phyloP scores from a whole-genome alignment of 2,888 invertebrate species.

The Callyntrura sp. region DNA sequence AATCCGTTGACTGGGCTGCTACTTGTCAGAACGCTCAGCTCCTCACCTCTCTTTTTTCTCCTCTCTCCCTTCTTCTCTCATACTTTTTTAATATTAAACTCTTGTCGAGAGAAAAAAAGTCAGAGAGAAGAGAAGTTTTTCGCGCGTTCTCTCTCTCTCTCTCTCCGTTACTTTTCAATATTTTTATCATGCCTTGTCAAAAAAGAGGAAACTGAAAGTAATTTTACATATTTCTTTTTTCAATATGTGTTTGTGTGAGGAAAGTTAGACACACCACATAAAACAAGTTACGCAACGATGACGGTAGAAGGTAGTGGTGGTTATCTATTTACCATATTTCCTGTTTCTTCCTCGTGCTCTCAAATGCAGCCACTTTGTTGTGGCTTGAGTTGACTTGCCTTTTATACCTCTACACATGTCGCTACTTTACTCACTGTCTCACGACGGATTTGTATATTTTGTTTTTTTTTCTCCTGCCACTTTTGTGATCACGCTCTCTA shows the following conservation, averaged over 20 bases:
- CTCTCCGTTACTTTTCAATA: slow-evolving; percentile 50
- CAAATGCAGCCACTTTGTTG: slow-evolving; percentile 12
- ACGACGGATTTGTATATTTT: no score
- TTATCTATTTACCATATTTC: slow-evolving; percentile 45
- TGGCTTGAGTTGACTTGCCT: background rate
- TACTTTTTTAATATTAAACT: slow-evolving; percentile 38
- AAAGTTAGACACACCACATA: slow-evolving; percentile 13
- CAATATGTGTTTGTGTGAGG: background rate
- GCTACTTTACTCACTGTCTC: no score
- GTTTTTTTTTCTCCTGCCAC: background rate
- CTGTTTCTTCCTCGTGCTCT: background rate
- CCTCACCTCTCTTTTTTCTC: background rate
- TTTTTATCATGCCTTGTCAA: slow-evolving; percentile 53
- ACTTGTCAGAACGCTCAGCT: no score
- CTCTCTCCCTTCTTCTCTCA: background rate
- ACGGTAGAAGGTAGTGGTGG: no score
- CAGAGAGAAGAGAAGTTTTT: slow-evolving; percentile 10
- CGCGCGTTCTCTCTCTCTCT: no score
- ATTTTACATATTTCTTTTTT: background rate
- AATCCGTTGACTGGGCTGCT: no score
- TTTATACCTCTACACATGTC: background rate
- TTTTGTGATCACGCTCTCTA: background rate
- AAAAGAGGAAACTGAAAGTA: slow-evolving; percentile 32
- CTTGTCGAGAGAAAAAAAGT: background rate
- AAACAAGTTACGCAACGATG: no score